Conservation (phyloP, 2,113 vertebrate species). For the Hyla sarda region DNA sequence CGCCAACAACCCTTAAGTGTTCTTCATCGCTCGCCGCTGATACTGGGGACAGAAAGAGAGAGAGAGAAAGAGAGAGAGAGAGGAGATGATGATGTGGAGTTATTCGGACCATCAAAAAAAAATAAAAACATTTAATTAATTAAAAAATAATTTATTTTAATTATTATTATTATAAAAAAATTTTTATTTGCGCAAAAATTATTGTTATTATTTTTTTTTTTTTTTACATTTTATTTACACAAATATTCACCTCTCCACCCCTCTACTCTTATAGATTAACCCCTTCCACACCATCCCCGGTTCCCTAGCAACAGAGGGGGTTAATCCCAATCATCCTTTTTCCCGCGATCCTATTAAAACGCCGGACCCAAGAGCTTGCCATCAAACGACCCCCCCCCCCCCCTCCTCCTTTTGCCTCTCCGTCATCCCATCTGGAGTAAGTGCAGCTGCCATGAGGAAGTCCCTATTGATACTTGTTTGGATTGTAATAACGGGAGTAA, state of each 20-base stretch:
- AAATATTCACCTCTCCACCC: not conserved
- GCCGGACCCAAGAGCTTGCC: conserved; percentile 15
- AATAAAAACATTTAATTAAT: too few species aligned
- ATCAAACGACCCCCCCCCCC: not conserved
- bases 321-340: not conserved
- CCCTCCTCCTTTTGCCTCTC: not conserved
- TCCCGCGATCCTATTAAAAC: not conserved
- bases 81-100: conserved; percentile 35
- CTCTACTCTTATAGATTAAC: not conserved
- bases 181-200: too few species aligned
- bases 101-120: conserved; percentile 49
- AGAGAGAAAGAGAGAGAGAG: too few species aligned
- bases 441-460: not conserved
- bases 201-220: conserved; percentile 8
- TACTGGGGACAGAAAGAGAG: too few species aligned
- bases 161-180: too few species aligned
- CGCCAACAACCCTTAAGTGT: conserved; percentile 30
- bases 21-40: conserved; percentile 44
- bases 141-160: too few species aligned
- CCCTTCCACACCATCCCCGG: not conserved
- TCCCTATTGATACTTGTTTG: not conserved
- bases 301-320: conserved; percentile 19
- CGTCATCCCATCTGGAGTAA: not conserved
- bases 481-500: conserved; percentile 11
- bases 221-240: not conserved